Conservation (phyloP, 2,113 vertebrate genomes). For the Lates calcarifer region DNA sequence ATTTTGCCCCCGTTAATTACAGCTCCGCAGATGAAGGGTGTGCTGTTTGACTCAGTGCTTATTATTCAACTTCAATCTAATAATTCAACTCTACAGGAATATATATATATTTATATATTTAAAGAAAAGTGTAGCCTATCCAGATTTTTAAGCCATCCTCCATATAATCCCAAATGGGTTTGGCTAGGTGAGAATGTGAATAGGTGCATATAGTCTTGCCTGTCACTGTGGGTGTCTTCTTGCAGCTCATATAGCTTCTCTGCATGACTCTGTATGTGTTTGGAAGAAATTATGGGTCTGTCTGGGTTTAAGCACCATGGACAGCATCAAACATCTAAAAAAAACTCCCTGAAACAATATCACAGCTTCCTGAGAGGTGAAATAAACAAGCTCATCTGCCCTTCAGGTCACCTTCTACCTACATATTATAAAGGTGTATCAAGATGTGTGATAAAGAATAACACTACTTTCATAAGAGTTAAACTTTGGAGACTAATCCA, state of each 20-base stretch:
- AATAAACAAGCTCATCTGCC: not conserved
- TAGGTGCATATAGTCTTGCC: slow-evolving; percentile 84
- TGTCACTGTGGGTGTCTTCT: slow-evolving; percentile 87
- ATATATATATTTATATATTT: no score
- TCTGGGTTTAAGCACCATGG: slow-evolving; percentile 37
- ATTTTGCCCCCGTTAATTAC: slow-evolving; percentile 98
- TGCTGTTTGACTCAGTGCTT: slow-evolving; percentile 99
- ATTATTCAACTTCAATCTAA: slow-evolving; percentile 99
- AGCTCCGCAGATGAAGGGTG: slow-evolving; percentile 96
- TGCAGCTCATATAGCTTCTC: slow-evolving; percentile 34
- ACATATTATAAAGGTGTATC: not conserved
- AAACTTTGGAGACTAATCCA: slow-evolving; percentile 41
- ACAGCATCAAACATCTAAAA: slow-evolving; percentile 24
- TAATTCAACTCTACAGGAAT: slow-evolving; percentile 97
- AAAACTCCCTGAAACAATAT: not conserved
- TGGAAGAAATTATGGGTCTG: slow-evolving; percentile 15
- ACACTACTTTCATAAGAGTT: not conserved
- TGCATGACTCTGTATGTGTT: slow-evolving; percentile 11
- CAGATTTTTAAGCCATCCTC: slow-evolving; percentile 94
- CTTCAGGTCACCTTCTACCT: slow-evolving; percentile 10
- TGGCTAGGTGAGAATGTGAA: slow-evolving; percentile 89
- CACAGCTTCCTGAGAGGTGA: not conserved
- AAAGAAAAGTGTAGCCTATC: slow-evolving; percentile 87
- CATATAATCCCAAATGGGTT: slow-evolving; percentile 94
- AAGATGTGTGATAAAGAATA: not conserved